Base-by-base conservation (phyloP, 2,888 invertebrate genomes). In the Exephanes ischioxanthus region DNA sequence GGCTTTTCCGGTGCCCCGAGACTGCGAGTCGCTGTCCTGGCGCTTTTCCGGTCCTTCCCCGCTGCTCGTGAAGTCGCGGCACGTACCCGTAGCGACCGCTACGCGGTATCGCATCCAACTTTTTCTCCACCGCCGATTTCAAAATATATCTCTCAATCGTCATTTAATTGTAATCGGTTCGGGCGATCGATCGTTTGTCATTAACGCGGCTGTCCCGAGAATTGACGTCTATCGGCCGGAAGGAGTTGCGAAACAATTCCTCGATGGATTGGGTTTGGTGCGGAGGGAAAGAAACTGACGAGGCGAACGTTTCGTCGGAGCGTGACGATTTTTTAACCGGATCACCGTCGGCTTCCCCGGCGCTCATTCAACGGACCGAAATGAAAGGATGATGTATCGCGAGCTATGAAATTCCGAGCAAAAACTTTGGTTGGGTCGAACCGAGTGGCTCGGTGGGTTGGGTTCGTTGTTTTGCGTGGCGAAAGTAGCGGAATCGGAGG, bases 341-440 rank as follows among this genome's bases (percentile, higher is more conserved):
- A 55, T 19, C n/a, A 70, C 14, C 33, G 30, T 33, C n/a, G 70
- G 16, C 30, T 33, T 9, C 30, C 51, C 6, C 6, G 33, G 51
- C 7, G 53, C 33, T 5, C 14, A 48, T 66, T 77, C 63, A 71
- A 66, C 63, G 55, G 71, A 45, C 71, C 37, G 63, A 83, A 58
- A 78, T 58, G 71, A 72, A 55, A 77, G 67, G 77, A 78, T 63
- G 72, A 83, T 58, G 63, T 83, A 41, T 11, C 11, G 11, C 41
- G 75, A 53, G 30, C 61, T 53, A 53, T 70, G 19, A 63, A 75
- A 63, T n/a, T 3, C 19, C 0, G 16, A 30, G 9, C n/a, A 55
- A 53, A 66, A 63, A 26, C 26, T 41, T 22, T 14, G 19, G 11
- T 41, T n/a, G 2, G 7, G 14, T 19, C 16, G 41, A 67, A 41